Base-by-base conservation (phyloP, 2,113 vertebrate species). In the Camelus dromedarius region DNA sequence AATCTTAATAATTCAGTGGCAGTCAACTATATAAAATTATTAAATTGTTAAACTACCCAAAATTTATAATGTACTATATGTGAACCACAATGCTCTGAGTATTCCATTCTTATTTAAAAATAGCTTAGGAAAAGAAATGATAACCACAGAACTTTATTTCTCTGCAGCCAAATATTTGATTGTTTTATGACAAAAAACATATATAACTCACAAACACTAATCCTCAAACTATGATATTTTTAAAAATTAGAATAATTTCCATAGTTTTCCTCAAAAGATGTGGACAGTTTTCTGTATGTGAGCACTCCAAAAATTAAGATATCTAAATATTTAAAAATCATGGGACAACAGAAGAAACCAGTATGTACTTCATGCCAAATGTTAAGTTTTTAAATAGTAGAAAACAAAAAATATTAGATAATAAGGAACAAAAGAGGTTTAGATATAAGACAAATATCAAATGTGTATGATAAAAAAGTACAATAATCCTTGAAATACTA, bases 251-350 rank as follows among this genome's bases (percentile, higher is more conserved):
- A 58, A 94, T 73, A 8, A 52, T 70, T 91, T 91, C 24, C 12
- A 83, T 35, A 54, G 46, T 62, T 48, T 85, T 93, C 22, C 66
- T 89, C 24, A 80, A 92, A 89, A 96, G 38, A 95, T 24, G 60
- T 0, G 64, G 42, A 70, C 6, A 94, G 14, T 79, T 94, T 93
- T 95, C 26, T 82, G 50, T 60, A 90, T 67, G 30, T 92, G 18
- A 96, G 8, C 52, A 77, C 38, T 52, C 14, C 93, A 32, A 97
- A 93, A 93, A 72, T 76, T 80, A 94, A 88, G 72, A 22, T 87
- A 67, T n/a, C 26, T 48, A 82, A 96, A 96, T 89, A 96, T 89
- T 95, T 83, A 76, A 94, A 95, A 95, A 86, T 73, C 82, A 96
- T 18, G 93, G 18, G 92, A 82, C 80, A 75, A 92, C 0, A 89